Percentiles rank a stretch among this genome's conserved stretches.
These are phyloP conservation scores for Coreius guichenoti DNA, from an alignment of 2,797 vertebrate species.

Conservation along the genomic window DNA sequence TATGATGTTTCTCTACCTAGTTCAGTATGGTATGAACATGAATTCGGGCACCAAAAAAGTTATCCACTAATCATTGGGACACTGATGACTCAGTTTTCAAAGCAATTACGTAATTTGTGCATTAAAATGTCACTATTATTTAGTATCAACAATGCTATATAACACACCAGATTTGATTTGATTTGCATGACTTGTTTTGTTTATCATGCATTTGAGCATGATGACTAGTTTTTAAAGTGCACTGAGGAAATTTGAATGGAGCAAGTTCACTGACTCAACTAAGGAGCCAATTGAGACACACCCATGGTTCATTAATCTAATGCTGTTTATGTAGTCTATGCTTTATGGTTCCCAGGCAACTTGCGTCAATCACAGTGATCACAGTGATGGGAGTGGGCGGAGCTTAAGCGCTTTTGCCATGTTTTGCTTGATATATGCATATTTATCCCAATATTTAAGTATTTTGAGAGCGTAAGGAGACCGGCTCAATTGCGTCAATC, in stretches of 20 bases:
- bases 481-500: no score
- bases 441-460: no score
- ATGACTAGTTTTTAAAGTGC: background rate
- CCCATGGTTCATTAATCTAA: background rate
- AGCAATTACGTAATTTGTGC: background rate
- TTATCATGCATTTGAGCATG: background rate
- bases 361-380: no score
- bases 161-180: background rate
- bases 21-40: background rate
- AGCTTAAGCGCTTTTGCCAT: no score
- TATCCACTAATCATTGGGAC: background rate
- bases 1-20: background rate
- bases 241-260: background rate
- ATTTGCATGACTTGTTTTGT: constrained; percentile 15
- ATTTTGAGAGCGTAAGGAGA: no score
- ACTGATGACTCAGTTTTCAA: background rate
- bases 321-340: background rate
- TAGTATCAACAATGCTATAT: constrained; percentile 1
- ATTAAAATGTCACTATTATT: background rate
- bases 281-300: background rate
- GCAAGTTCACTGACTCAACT: background rate
- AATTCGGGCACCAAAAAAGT: background rate
- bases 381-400: no score
- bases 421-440: no score
- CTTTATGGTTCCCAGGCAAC: background rate